Percentiles rank a stretch among this genome's conserved stretches.
phyloP scores from a whole-genome alignment of 92 coral and sea anemone genomes.

The Actinostola sp. region DNA sequence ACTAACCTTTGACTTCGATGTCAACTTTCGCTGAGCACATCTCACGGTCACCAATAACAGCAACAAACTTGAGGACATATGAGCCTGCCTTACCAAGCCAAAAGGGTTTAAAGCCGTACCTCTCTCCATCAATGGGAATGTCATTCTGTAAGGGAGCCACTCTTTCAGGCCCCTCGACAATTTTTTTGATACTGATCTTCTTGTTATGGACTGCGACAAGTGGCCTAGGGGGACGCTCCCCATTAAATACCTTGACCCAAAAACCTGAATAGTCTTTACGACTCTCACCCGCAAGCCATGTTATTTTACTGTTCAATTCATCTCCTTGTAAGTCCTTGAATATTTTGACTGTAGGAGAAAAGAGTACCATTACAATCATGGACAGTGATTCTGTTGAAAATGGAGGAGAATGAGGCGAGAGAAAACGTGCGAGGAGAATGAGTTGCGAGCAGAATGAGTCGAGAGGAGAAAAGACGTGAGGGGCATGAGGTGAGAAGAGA shows the following conservation, averaged over 20 bases:
- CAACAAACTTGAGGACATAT: conserved; percentile 57
- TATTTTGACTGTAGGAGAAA: conserved; percentile 48
- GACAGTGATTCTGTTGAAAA: no score
- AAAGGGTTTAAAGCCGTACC: conserved; percentile 81
- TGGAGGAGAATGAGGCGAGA: not conserved
- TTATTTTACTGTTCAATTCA: conserved; percentile 52
- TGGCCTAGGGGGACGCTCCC: conserved; percentile 74
- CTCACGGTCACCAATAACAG: conserved; percentile 70
- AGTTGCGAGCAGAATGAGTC: not conserved
- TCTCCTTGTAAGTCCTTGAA: conserved; percentile 44
- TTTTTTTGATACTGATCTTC: conserved; percentile 62
- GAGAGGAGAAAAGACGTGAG: not conserved
- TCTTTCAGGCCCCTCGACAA: conserved; percentile 76
- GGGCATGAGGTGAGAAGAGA: no score
- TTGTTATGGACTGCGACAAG: conserved; percentile 66
- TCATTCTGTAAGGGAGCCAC: conserved; percentile 81
- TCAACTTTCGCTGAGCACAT: conserved; percentile 66
- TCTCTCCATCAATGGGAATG: conserved; percentile 69
- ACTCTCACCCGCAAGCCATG: conserved; percentile 76
- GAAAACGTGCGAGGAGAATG: not conserved
- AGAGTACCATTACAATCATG: no score
- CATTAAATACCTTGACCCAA: conserved; percentile 82
- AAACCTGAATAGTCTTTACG: conserved; percentile 68
- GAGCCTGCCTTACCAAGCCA: conserved; percentile 71
- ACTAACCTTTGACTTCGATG: conserved; percentile 73